Conservation (phyloP, 2,888 invertebrate species). For the Dioctria linearis region DNA sequence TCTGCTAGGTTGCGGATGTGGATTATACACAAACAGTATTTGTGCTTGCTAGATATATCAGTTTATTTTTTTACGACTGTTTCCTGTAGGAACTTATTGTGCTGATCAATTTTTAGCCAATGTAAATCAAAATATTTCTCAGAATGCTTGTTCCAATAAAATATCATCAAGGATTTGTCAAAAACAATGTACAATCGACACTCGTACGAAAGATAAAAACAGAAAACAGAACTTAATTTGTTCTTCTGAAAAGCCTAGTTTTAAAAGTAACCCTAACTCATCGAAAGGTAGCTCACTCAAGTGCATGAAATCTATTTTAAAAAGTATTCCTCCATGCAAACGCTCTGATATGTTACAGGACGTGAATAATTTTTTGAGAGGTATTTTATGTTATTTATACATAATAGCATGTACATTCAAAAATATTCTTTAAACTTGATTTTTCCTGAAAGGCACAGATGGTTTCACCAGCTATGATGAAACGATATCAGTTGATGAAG, state of each 20-base stretch:
- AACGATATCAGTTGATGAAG: slow-evolving; percentile 53
- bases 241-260: neutral
- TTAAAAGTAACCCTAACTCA: neutral
- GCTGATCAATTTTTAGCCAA: no score
- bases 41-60: neutral
- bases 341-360: slow-evolving; percentile 27
- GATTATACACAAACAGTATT: neutral
- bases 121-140: no score
- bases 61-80: neutral
- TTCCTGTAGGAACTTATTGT: neutral
- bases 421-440: no score
- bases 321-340: slow-evolving; percentile 28
- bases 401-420: no score
- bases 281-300: neutral
- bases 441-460: neutral
- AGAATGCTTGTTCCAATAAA: no score
- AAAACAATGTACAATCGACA: no score
- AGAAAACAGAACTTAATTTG: neutral
- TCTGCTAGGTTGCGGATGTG: neutral
- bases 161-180: no score
- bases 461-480: slow-evolving; percentile 24
- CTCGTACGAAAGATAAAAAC: no score
- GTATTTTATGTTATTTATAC: neutral
- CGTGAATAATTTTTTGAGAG: slow-evolving; percentile 45
- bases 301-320: slow-evolving; percentile 26